Conservation (phyloP, 2,113 vertebrate species). For the Actenoides lindsayi region DNA sequence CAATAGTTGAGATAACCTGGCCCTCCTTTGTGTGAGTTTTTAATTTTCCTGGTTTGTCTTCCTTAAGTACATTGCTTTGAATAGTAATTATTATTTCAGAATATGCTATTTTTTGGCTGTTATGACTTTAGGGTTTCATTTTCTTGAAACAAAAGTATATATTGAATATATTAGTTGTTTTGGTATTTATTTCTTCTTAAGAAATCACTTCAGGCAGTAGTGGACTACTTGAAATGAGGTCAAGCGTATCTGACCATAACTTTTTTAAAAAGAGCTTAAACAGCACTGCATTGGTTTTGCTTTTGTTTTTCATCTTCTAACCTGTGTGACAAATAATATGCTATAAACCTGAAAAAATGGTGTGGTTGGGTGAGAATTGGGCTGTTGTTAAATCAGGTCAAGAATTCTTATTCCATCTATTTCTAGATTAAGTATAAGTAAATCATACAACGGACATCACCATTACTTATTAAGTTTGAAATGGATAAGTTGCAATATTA, state of each 20-base stretch:
- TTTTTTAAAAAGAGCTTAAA: not conserved
- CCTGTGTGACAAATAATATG: not conserved
- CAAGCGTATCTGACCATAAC: not conserved
- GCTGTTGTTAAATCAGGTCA: not conserved
- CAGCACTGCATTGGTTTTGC: not conserved
- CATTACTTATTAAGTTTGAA: not conserved
- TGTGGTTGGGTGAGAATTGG: not conserved
- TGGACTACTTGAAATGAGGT: not conserved
- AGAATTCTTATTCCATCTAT: not conserved
- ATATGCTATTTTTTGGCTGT: not conserved
- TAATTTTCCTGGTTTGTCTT: not conserved
- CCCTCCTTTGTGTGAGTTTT: not conserved
- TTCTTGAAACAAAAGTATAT: not conserved
- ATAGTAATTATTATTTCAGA: not conserved
- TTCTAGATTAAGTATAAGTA: not conserved
- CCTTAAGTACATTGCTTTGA: not conserved
- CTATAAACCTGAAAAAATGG: not conserved
- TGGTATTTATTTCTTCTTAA: not conserved
- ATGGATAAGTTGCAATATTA: not conserved
- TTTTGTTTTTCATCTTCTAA: not conserved
- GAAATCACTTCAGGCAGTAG: not conserved
- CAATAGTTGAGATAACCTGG: not conserved
- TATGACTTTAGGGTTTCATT: not conserved
- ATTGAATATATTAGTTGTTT: not conserved
- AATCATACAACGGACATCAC: not conserved